phyloP scores from a whole-genome alignment of 2,888 invertebrate species.

The Drosophila cracens region DNA sequence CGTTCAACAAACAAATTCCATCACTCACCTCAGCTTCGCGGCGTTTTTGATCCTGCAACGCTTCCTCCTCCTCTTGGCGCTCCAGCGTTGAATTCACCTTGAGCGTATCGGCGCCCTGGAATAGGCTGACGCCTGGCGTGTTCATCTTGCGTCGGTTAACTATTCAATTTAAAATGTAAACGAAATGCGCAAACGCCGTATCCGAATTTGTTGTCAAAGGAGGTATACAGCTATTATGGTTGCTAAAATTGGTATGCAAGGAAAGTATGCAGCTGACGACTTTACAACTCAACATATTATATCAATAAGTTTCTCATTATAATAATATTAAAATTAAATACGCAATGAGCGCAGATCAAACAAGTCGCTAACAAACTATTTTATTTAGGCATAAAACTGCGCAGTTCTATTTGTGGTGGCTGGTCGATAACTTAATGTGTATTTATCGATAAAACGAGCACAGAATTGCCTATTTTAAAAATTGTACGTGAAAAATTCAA shows the following conservation, averaged over 20 bases:
- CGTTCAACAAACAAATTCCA: slow-evolving; percentile 5
- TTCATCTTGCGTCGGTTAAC: slow-evolving; percentile 85
- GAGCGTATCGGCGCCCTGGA: slow-evolving; percentile 89
- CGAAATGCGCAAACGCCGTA: slow-evolving; percentile 50
- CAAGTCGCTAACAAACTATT: neutral
- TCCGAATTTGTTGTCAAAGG: slow-evolving; percentile 13
- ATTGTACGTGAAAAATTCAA: neutral
- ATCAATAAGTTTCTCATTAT: neutral
- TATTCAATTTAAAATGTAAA: slow-evolving; percentile 49
- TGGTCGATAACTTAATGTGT: slow-evolving; percentile 1
- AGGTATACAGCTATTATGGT: slow-evolving; percentile 16
- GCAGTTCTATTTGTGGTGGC: slow-evolving; percentile 9
- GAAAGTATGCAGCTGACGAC: neutral
- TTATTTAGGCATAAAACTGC: neutral
- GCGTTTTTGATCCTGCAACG: slow-evolving; percentile 88
- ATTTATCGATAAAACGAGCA: neutral
- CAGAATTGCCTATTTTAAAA: neutral
- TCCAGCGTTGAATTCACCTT: slow-evolving; percentile 88
- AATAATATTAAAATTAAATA: neutral
- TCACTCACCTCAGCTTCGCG: slow-evolving; percentile 88
- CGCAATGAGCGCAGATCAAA: neutral
- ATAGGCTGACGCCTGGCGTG: slow-evolving; percentile 89
- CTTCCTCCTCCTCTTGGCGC: slow-evolving; percentile 89
- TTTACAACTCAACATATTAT: neutral
- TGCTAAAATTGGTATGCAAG: neutral